A percentile compares a stretch with the other conserved stretches of the same genome.
phyloP scores from a whole-genome alignment of 1,140 invertebrate genomes.

The Zaprionus lachaisei region DNA sequence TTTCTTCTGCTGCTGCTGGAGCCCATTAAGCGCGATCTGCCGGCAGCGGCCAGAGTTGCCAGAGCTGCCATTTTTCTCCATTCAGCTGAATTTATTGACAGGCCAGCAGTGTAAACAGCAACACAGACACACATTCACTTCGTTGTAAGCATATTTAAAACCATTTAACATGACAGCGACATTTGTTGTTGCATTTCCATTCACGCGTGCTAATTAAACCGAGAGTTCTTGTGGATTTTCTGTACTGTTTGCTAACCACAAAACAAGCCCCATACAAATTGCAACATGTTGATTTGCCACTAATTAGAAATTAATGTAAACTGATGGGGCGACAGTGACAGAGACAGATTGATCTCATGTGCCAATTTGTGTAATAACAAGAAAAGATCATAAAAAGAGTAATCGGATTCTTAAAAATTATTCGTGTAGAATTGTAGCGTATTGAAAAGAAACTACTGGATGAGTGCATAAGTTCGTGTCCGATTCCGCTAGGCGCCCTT shows the following conservation, averaged over 20 bases:
- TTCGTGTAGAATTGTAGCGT: no score
- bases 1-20: background rate
- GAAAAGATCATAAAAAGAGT: no score
- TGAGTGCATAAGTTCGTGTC: no score
- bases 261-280: conserved; percentile 23
- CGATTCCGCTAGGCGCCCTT: no score
- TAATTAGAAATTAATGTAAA: conserved; percentile 22
- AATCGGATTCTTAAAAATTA: no score
- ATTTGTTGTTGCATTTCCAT: conserved; percentile 15
- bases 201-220: conserved; percentile 28
- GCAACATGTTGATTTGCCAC: conserved; percentile 11
- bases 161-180: background rate
- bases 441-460: no score
- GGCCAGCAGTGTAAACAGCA: conserved; percentile 14
- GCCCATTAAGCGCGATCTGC: conserved; percentile 36
- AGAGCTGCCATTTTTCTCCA: background rate
- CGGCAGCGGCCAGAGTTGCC: background rate
- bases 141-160: background rate
- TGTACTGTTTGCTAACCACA: conserved; percentile 11
- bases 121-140: background rate
- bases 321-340: background rate
- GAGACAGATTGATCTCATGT: background rate
- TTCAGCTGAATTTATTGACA: conserved; percentile 44
- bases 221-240: conserved; percentile 13
- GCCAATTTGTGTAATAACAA: background rate